Conservation (phyloP, 2,113 vertebrate genomes). For the Ammodytes marinus region DNA sequence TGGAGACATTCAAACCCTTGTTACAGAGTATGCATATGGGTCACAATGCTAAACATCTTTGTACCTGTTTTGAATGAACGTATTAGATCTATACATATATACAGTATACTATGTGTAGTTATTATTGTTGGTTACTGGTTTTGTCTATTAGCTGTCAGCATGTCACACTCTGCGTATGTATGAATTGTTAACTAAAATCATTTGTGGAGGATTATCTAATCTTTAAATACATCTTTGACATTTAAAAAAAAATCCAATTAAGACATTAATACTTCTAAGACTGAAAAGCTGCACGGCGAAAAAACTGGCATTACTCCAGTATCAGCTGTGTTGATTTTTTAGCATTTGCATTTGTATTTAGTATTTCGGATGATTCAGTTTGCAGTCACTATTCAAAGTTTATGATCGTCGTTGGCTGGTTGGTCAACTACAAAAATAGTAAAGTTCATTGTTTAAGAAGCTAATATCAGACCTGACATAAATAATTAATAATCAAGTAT, state of each 20-base stretch:
- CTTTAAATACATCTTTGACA: too few species aligned
- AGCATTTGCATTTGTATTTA: background rate
- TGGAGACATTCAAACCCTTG: slow-evolving; percentile 42
- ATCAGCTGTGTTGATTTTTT: background rate
- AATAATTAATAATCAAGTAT: background rate
- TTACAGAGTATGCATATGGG: background rate
- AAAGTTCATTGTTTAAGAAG: background rate
- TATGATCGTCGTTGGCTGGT: background rate
- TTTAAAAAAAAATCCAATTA: too few species aligned
- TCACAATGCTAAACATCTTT: background rate
- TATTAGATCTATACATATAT: background rate
- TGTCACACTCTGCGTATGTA: background rate
- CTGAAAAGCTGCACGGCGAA: background rate
- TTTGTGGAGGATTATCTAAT: background rate
- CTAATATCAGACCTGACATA: background rate
- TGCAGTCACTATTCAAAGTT: background rate
- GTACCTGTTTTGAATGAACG: background rate
- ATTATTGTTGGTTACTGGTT: background rate
- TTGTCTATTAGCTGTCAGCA: background rate
- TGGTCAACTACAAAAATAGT: background rate
- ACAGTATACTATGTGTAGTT: background rate
- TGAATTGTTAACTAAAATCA: background rate
- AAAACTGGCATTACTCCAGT: background rate
- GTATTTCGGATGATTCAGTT: background rate
- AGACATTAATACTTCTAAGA: background rate